Evolutionary conservation across 2,113 vertebrate species (phyloP).

Genomic region (Albula glossodonta): DNA sequence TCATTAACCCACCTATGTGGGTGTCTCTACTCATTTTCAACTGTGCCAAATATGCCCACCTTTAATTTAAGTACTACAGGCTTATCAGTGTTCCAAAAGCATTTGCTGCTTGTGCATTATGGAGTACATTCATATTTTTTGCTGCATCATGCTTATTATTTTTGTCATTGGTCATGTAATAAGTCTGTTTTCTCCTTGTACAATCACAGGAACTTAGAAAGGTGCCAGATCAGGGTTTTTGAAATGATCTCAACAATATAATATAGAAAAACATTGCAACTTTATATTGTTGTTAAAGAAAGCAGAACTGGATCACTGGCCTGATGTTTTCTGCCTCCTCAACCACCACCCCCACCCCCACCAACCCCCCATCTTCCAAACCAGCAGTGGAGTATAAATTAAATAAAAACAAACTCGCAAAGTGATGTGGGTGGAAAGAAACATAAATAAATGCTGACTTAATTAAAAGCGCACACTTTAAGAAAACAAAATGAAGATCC

Average conservation of each 20-base stretch:
- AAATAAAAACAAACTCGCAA: conserved; percentile 59
- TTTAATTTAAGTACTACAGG: background rate
- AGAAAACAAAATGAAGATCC: conserved; percentile 45
- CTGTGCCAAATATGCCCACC: background rate
- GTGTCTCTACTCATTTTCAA: conserved; percentile 34
- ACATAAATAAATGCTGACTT: conserved; percentile 61
- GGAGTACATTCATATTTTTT: background rate
- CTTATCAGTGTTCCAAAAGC: too few relatives aligned
- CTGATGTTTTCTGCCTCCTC: background rate
- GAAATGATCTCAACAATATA: background rate
- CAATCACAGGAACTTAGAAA: background rate
- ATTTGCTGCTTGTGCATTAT: too few relatives aligned
- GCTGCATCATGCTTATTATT: background rate
- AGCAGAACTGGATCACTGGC: background rate
- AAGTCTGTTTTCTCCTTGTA: background rate
- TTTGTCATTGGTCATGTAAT: background rate
- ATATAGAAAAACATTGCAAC: background rate
- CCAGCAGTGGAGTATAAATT: conserved; percentile 43
- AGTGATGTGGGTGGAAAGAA: conserved; percentile 39
- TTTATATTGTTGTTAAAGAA: background rate
- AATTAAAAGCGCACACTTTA: conserved; percentile 52
- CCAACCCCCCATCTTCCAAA: conserved; percentile 21
- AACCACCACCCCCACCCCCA: background rate
- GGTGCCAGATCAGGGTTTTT: background rate
- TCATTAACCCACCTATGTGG: conserved; percentile 38